These are phyloP conservation scores for Cuculus canorus DNA, from an alignment of 2,797 vertebrate species.

Conservation along the genomic window DNA sequence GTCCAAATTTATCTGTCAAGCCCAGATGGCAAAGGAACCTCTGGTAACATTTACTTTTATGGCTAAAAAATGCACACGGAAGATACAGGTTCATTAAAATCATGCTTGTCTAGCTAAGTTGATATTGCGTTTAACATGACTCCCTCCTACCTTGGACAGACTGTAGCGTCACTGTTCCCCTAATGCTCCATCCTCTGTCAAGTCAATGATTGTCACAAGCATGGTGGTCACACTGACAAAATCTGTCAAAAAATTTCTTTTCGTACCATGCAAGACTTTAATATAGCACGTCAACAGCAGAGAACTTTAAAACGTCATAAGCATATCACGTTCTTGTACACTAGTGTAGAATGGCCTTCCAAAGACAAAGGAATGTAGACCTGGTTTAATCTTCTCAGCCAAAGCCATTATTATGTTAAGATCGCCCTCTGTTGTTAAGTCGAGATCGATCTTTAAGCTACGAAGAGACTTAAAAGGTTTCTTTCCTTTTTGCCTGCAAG, in stretches of 20 bases:
- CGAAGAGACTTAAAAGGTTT: slow-evolving; percentile 93
- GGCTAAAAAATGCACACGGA: slow-evolving; percentile 33
- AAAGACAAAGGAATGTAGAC: slow-evolving; percentile 95
- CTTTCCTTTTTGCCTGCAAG: slow-evolving; percentile 93
- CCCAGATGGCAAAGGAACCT: not conserved
- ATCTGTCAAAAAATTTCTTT: not conserved
- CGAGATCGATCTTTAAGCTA: slow-evolving; percentile 92
- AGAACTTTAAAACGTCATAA: slow-evolving; percentile 88
- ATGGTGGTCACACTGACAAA: not conserved
- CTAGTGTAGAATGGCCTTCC: slow-evolving; percentile 94
- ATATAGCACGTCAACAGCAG: not conserved
- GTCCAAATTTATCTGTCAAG: not conserved
- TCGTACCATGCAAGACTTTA: not conserved
- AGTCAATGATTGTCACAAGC: not conserved
- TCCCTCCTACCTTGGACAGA: not conserved
- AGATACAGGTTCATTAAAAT: not conserved
- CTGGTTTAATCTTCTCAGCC: slow-evolving; percentile 95
- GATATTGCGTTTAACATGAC: not conserved
- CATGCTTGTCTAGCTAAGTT: not conserved
- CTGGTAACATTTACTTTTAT: slow-evolving; percentile 4
- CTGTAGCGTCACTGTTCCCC: not conserved
- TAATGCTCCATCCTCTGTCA: not conserved
- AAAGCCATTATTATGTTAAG: slow-evolving; percentile 96
- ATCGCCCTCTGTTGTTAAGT: slow-evolving; percentile 93
- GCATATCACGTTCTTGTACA: slow-evolving; percentile 91